phyloP scores from a whole-genome alignment of 2,113 vertebrate species.

The Aegypius monachus region DNA sequence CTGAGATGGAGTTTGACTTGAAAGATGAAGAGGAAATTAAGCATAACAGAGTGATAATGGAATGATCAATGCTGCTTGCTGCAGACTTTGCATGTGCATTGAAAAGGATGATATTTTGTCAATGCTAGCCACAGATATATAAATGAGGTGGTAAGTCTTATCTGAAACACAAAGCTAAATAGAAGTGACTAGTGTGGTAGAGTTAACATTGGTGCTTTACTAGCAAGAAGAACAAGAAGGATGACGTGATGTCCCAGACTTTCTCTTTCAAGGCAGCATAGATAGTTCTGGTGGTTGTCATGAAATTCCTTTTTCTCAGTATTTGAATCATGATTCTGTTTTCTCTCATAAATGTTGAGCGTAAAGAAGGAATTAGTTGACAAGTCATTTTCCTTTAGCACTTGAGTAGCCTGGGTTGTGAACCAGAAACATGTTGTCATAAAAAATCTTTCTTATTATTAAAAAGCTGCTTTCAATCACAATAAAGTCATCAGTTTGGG shows the following conservation, averaged over 20 bases:
- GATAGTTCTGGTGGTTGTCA: not conserved
- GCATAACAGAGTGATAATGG: constrained; percentile 17
- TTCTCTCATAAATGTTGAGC: not conserved
- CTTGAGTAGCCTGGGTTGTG: not conserved
- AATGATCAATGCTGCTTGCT: constrained; percentile 26
- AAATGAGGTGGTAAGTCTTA: not conserved
- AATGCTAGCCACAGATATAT: not conserved
- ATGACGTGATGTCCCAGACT: not conserved
- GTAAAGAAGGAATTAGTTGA: not conserved
- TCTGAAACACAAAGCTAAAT: not conserved
- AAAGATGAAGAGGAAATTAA: constrained; percentile 48
- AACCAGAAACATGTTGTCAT: not conserved
- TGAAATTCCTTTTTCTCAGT: not conserved
- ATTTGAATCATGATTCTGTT: not conserved
- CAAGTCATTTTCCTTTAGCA: not conserved
- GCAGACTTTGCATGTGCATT: not conserved
- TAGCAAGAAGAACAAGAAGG: not conserved
- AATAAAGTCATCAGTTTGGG: not conserved
- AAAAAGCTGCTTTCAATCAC: not conserved
- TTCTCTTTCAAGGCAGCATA: not conserved
- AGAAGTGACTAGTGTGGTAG: not conserved
- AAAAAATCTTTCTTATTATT: not conserved
- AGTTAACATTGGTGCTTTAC: not conserved
- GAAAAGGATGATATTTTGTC: not conserved
- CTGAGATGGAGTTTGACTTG: constrained; percentile 1